phyloP scores from a whole-genome alignment of 2,888 invertebrate species.

The Leptinotarsa haldemani region DNA sequence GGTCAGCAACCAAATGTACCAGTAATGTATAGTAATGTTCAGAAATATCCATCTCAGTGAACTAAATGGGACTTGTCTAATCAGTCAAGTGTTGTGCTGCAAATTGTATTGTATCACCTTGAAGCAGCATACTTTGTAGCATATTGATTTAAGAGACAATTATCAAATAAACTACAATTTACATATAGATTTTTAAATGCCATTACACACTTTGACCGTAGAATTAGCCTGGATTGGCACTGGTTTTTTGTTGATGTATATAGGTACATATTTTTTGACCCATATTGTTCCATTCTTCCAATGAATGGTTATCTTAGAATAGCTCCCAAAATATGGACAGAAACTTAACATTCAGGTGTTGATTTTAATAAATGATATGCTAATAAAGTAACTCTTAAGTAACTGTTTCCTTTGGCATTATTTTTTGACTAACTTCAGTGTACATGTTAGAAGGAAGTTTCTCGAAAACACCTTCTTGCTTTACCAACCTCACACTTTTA shows the following conservation, averaged over 20 bases:
- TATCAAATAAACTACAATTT: constrained; percentile 44
- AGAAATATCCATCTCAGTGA: constrained; percentile 90
- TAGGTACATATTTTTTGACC: constrained; percentile 34
- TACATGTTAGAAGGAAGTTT: constrained; percentile 33
- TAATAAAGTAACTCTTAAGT: background rate
- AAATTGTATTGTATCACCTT: constrained; percentile 34
- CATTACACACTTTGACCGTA: constrained; percentile 41
- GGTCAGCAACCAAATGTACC: constrained; percentile 69
- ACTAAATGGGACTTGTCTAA: constrained; percentile 43
- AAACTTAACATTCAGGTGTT: background rate
- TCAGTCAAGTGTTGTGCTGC: constrained; percentile 37
- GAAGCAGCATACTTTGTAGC: constrained; percentile 24
- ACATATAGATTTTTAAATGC: constrained; percentile 37
- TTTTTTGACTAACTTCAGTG: constrained; percentile 27
- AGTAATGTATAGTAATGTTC: constrained; percentile 80
- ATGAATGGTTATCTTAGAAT: constrained; percentile 1
- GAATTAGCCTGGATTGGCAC: constrained; percentile 35
- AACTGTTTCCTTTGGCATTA: constrained; percentile 7
- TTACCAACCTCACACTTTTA: background rate
- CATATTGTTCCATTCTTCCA: constrained; percentile 8
- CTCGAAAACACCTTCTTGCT: background rate
- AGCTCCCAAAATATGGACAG: constrained; percentile 1
- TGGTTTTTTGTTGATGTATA: constrained; percentile 40
- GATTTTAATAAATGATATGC: constrained; percentile 15
- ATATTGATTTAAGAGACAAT: constrained; percentile 41